Base-by-base conservation (phyloP, 2,888 invertebrate species). In the Lobophora halterata region DNA sequence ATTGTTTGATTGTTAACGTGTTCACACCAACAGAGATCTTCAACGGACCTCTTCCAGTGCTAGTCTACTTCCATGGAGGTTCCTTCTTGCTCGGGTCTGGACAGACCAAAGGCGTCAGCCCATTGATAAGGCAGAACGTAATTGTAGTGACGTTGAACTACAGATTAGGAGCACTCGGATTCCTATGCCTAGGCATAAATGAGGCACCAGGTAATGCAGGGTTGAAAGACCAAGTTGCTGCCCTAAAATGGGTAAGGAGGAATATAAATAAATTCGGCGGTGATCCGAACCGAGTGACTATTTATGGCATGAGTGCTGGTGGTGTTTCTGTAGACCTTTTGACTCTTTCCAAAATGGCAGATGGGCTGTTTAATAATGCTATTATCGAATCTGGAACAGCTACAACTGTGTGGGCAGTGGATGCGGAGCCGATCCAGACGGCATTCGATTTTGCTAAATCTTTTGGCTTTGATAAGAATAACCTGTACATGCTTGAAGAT, bases 291-390 rank as follows among this genome's bases (percentile, higher is more conserved):
- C 51, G 62, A 30, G 60, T 75, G 0, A 72, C 71, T 0, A 24
- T 73, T 5, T 70, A 71, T 27, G 77, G 77, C 0, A 67, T 66
- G 58, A 72, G 70, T 23, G 68, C 71, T 8, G 75, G 75, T 1
- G 72, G 56, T 0, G 62, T 64, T 1, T 58, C 65, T 0, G 65
- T 64, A 0, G 61, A 66, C 18, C 55, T 55, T 13, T 63, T 66
- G 2, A 34, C 70, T 1, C 35, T 67, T 0, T 70, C 72, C 0
- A 55, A 57, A 5, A 50, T 58, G 49, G 49, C 55, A 3, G 56
- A 51, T 33, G 61, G 61, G 1, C 41, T 72, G 0, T 71, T 66
- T 18, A 46, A 56, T 5, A 56, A 53, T 37, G 71, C 64, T 2
- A 65, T 74, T 3, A 37, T 61, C 0, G 66, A 65, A 39, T 64